phyloP scores from a whole-genome alignment of 2,888 invertebrate species.

The Heteromyza rotundicornis region DNA sequence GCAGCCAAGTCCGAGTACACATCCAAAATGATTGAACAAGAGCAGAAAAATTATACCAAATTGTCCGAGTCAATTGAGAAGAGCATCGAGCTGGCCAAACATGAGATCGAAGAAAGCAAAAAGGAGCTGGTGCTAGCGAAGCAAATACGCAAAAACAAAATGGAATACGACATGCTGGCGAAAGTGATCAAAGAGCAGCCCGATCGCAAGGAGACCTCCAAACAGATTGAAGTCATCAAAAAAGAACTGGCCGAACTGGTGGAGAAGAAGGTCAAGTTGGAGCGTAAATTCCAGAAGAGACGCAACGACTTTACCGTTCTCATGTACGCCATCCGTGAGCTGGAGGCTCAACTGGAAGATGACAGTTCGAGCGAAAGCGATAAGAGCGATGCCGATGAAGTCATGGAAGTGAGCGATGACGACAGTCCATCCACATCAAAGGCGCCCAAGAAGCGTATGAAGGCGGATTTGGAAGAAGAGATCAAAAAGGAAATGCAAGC shows the following conservation, averaged over 20 bases:
- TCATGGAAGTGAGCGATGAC: conserved; percentile 48
- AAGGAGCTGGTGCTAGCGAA: conserved; percentile 81
- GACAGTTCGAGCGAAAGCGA: conserved; percentile 66
- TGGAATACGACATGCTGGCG: conserved; percentile 92
- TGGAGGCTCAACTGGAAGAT: conserved; percentile 81
- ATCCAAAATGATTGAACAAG: conserved; percentile 82
- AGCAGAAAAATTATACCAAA: conserved; percentile 80
- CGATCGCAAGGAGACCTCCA: conserved; percentile 79
- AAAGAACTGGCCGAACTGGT: conserved; percentile 75
- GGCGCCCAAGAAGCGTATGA: background rate
- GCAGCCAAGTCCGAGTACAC: conserved; percentile 82
- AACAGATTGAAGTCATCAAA: conserved; percentile 73
- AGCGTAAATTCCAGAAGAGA: conserved; percentile 79
- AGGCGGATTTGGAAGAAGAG: conserved; percentile 13
- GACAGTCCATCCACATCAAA: conserved; percentile 37
- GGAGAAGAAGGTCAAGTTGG: conserved; percentile 74
- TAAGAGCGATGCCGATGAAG: conserved; percentile 29
- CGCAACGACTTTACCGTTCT: conserved; percentile 90
- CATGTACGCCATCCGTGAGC: conserved; percentile 83
- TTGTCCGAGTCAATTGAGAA: conserved; percentile 78
- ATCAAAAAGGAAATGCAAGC: background rate
- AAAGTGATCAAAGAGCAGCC: conserved; percentile 91
- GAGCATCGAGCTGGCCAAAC: conserved; percentile 80
- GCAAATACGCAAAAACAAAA: conserved; percentile 84
- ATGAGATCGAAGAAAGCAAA: conserved; percentile 83